Conservation (phyloP, 2,113 vertebrate genomes). For the Athene noctua region DNA sequence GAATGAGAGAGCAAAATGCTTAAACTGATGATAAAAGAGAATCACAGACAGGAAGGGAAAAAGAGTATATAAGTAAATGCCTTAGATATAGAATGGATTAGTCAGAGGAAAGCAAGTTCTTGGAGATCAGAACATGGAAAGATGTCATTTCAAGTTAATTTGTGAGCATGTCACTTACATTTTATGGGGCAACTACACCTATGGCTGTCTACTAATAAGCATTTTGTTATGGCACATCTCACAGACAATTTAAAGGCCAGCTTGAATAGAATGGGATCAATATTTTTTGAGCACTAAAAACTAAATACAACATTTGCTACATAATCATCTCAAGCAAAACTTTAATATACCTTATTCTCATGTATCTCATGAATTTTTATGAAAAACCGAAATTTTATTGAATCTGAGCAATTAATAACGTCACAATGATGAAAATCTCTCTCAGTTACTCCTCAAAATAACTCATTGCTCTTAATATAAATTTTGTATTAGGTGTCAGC, state of each 20-base stretch:
- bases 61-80: not conserved
- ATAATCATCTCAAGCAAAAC: not conserved
- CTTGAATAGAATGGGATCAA: not conserved
- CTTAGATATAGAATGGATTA: not conserved
- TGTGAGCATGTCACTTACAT: not conserved
- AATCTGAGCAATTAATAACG: not conserved
- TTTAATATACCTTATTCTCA: not conserved
- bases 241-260: not conserved
- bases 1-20: not conserved
- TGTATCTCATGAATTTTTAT: not conserved
- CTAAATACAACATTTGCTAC: not conserved
- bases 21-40: not conserved
- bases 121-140: not conserved
- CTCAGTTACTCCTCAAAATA: not conserved
- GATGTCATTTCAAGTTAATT: not conserved
- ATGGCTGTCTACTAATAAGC: not conserved
- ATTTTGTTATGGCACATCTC: not conserved
- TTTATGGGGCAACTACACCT: not conserved
- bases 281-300: not conserved
- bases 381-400: not conserved
- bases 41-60: not conserved
- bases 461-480: not conserved
- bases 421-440: not conserved
- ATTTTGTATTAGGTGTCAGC: conserved; percentile 63
- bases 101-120: not conserved